Evolutionary conservation across 2,797 vertebrate species (phyloP).

Genomic region (Poecilia velifera): DNA sequence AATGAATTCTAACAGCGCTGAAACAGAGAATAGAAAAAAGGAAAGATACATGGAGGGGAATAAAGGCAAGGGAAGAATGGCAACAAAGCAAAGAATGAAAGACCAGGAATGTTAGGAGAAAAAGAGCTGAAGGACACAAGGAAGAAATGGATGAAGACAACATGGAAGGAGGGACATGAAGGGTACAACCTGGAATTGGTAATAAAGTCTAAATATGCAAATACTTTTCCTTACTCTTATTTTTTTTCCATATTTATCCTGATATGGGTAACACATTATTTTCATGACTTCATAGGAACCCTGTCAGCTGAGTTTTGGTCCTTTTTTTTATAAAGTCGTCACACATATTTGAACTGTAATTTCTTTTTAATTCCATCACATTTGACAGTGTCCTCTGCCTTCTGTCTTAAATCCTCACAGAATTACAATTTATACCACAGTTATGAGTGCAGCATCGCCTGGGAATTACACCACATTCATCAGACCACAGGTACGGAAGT

Average conservation of each 20-base stretch:
- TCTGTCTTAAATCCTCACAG: slow-evolving; percentile 53
- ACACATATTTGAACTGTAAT: not conserved
- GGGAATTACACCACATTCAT: slow-evolving; percentile 72
- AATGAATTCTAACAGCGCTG: no score
- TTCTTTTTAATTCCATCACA: not conserved
- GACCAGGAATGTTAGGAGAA: not conserved
- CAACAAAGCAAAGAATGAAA: not conserved
- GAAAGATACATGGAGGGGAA: not conserved
- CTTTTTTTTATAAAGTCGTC: no score
- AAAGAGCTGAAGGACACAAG: not conserved
- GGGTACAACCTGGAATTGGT: not conserved
- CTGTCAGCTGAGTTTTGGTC: not conserved
- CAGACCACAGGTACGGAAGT: slow-evolving; percentile 64
- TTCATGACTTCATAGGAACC: not conserved
- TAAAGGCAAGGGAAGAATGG: not conserved
- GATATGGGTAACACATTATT: not conserved
- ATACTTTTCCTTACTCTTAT: not conserved
- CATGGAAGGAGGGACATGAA: not conserved
- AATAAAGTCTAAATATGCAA: not conserved
- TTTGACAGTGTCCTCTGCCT: not conserved
- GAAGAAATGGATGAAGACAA: not conserved
- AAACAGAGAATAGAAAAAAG: no score
- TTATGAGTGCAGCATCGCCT: slow-evolving; percentile 78
- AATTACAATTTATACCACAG: slow-evolving; percentile 79
- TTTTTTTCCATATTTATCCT: not conserved